Percentiles rank a stretch among this genome's conserved stretches.
Evolutionary conservation across 2,888 invertebrate species (phyloP).

Genomic region (Agapetus fuscipes): DNA sequence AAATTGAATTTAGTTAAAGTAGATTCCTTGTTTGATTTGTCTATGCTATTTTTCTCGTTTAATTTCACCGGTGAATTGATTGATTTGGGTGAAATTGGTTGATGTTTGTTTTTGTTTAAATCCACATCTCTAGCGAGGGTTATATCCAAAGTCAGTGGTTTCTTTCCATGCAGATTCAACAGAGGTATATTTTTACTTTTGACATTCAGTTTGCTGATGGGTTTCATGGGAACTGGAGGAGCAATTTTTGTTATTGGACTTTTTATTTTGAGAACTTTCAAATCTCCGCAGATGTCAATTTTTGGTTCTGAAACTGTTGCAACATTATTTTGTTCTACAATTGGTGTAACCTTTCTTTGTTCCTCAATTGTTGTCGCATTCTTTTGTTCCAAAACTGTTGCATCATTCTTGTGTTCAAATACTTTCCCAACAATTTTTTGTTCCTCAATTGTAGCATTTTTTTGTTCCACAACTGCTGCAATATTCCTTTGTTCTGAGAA

Average conservation of each 20-base stretch:
- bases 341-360: no score
- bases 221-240: conserved; percentile 58
- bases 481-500: no score
- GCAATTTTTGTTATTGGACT: conserved; percentile 35
- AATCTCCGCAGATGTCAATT: no score
- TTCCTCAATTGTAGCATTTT: no score
- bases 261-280: conserved; percentile 21
- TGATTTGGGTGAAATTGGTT: background rate
- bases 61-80: background rate
- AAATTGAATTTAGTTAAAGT: conserved; percentile 11
- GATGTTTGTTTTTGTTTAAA: no score
- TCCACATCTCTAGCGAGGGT: no score
- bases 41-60: conserved; percentile 1
- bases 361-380: conserved; percentile 27
- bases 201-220: conserved; percentile 27
- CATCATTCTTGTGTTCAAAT: no score
- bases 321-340: no score
- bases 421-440: no score
- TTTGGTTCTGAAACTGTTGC: conserved; percentile 26
- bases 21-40: no score
- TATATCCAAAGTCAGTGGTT: background rate
- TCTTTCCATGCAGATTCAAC: background rate
- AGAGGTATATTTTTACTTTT: background rate
- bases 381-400: conserved; percentile 26
- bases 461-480: conserved; percentile 26